Evolutionary conservation across 2,113 vertebrate species (phyloP).

Genomic region (Microtus oregoni): DNA sequence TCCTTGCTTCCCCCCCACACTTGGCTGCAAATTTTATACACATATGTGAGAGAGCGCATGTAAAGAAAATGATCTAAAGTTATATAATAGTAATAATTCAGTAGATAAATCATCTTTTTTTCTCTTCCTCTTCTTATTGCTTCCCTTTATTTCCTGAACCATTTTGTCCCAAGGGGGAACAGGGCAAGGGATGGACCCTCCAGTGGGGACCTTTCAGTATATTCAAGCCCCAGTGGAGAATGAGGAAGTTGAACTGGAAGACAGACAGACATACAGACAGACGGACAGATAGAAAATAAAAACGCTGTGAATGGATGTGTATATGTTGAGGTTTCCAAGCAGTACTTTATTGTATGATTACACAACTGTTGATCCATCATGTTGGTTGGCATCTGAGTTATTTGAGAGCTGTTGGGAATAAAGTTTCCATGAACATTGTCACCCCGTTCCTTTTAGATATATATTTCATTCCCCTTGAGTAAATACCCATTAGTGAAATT

Average conservation of each 20-base stretch:
- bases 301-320: not conserved
- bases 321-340: not conserved
- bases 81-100: not conserved
- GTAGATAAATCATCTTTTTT: not conserved
- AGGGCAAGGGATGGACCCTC: not conserved
- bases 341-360: not conserved
- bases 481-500: not conserved
- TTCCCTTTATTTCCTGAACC: not conserved
- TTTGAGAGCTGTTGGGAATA: not conserved
- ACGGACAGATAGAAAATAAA: not conserved
- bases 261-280: too few species aligned
- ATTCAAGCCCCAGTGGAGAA: not conserved
- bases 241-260: not conserved
- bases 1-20: not conserved
- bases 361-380: not conserved
- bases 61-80: not conserved
- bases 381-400: not conserved
- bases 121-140: not conserved
- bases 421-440: not conserved
- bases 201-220: not conserved
- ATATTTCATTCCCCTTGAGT: not conserved
- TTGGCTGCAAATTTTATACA: not conserved
- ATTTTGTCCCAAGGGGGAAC: not conserved
- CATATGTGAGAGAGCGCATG: not conserved
- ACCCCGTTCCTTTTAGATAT: not conserved